Evolutionary conservation across 2,888 invertebrate genomes (phyloP).

Genomic region (Brachyopa scutellaris): DNA sequence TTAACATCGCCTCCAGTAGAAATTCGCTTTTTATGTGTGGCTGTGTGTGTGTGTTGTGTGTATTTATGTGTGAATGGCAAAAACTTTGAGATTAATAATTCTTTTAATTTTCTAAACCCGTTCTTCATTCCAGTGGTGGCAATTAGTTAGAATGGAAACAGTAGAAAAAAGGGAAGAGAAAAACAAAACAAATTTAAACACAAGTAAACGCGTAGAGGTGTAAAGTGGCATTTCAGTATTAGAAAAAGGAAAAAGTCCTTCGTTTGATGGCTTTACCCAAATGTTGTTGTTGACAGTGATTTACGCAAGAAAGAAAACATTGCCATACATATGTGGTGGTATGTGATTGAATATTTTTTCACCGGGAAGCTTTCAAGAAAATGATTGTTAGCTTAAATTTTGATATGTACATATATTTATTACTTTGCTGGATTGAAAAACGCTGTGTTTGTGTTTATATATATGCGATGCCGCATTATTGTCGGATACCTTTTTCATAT

Average conservation of each 20-base stretch:
- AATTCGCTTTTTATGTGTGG: background rate
- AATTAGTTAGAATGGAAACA: slow-evolving; percentile 25
- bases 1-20: background rate
- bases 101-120: slow-evolving; percentile 38
- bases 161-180: background rate
- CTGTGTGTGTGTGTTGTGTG: background rate
- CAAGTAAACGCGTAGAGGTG: slow-evolving; percentile 21
- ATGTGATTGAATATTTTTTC: too few species aligned
- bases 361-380: too few species aligned
- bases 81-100: slow-evolving; percentile 52
- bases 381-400: too few species aligned
- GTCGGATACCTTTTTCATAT: too few species aligned
- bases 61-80: slow-evolving; percentile 15
- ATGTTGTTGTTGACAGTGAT: background rate
- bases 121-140: slow-evolving; percentile 12
- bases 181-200: too few species aligned
- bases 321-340: too few species aligned
- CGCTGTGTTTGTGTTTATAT: too few species aligned
- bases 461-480: too few species aligned
- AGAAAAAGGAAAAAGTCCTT: background rate
- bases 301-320: background rate
- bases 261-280: background rate
- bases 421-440: too few species aligned
- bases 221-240: slow-evolving; percentile 23
- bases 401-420: too few species aligned